These are phyloP conservation scores for Oceanites oceanicus DNA, from an alignment of 2,113 vertebrate genomes.

Conservation along the genomic window DNA sequence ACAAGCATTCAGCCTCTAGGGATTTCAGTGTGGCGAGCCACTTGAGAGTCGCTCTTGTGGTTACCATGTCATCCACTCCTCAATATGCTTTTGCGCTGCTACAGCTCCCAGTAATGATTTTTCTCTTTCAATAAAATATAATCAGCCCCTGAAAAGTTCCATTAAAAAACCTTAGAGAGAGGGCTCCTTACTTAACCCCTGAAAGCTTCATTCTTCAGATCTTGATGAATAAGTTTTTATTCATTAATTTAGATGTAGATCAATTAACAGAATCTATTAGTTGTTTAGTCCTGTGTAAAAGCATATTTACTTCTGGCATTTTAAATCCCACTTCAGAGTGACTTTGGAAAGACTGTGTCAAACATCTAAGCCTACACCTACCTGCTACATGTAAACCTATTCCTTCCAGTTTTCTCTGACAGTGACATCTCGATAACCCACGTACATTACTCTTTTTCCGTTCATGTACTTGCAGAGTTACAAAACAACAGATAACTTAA, in stretches of 20 bases:
- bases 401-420: background rate
- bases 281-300: background rate
- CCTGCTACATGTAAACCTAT: background rate
- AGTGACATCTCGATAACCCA: background rate
- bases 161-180: background rate
- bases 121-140: background rate
- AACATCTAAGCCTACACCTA: background rate
- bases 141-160: background rate
- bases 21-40: background rate
- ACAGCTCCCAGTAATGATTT: background rate
- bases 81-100: background rate
- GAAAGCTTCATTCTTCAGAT: background rate
- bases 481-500: background rate
- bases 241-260: background rate
- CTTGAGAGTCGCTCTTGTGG: background rate
- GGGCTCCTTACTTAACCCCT: background rate
- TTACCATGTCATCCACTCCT: background rate
- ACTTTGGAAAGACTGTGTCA: background rate
- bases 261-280: background rate
- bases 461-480: background rate
- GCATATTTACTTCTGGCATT: background rate
- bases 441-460: rapidly evolving
- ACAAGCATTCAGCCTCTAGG: background rate
- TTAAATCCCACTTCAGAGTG: background rate
- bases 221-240: background rate